A percentile compares a stretch with the other conserved stretches of the same genome.
Conservation (phyloP, 2,113 vertebrate species). For the Antigone vipio region DNA sequence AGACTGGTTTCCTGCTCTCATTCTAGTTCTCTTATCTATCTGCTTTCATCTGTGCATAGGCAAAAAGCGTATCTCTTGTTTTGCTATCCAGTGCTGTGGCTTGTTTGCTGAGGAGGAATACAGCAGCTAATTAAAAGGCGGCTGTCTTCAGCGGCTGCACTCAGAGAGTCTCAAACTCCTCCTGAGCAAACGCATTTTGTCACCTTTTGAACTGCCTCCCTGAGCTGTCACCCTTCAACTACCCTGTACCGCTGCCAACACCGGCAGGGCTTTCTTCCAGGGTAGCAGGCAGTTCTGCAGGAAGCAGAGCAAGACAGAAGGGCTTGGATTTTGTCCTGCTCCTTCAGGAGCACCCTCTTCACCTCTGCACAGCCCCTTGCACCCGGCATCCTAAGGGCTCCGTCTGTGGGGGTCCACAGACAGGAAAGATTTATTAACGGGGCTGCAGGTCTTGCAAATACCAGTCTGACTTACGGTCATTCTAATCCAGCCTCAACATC, state of each 20-base stretch:
- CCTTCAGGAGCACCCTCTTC: neutral
- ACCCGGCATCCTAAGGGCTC: neutral
- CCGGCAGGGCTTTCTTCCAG: neutral
- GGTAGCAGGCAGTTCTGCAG: neutral
- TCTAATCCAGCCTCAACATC: neutral
- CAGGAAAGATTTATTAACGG: neutral
- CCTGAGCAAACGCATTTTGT: neutral
- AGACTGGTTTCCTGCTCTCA: neutral
- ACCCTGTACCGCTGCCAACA: neutral
- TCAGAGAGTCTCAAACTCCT: neutral
- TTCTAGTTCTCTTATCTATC: neutral
- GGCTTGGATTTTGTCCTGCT: neutral
- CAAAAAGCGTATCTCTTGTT: neutral
- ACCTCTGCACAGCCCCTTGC: neutral
- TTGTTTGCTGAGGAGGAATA: neutral
- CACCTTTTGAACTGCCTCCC: neutral
- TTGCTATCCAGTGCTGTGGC: neutral
- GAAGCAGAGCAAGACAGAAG: neutral
- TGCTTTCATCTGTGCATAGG: neutral
- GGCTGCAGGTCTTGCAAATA: neutral
- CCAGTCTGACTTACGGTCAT: neutral
- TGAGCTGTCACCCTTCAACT: neutral
- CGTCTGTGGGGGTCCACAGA: rapidly evolving
- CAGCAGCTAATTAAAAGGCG: neutral
- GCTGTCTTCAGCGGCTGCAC: neutral